Percentiles rank a stretch among this genome's conserved stretches.
Evolutionary conservation across 1,140 invertebrate genomes (phyloP).

Genomic region (Temnothorax curvispinosus): DNA sequence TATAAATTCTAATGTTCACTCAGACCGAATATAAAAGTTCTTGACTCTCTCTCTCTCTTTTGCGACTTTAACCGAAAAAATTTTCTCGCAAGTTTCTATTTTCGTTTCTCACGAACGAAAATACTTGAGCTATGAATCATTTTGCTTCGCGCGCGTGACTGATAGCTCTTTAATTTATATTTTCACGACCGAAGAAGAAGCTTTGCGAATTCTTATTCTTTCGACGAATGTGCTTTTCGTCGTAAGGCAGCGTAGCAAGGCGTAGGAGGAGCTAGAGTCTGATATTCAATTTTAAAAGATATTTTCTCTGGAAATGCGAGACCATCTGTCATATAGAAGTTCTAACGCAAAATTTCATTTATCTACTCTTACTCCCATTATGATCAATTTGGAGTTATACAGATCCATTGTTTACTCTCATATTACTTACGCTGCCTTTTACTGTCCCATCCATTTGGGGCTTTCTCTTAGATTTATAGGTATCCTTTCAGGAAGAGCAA

Average conservation of each 20-base stretch:
- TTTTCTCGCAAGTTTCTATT: slow-evolving; percentile 5
- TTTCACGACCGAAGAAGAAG: slow-evolving; percentile 15
- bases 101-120: background rate
- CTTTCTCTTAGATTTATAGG: slow-evolving; percentile 36
- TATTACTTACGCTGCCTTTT: slow-evolving; percentile 46
- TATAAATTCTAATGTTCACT: slow-evolving; percentile 50
- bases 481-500: slow-evolving; percentile 39
- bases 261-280: slow-evolving; percentile 24
- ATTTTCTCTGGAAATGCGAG: slow-evolving; percentile 47
- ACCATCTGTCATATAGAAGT: slow-evolving; percentile 53
- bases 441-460: slow-evolving; percentile 17
- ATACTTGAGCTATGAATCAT: too few relatives aligned
- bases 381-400: slow-evolving; percentile 53
- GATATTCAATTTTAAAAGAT: slow-evolving; percentile 59
- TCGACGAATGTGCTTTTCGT: slow-evolving; percentile 25
- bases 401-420: slow-evolving; percentile 48
- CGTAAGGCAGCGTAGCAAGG: slow-evolving; percentile 18
- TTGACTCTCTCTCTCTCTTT: background rate
- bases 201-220: slow-evolving; percentile 46
- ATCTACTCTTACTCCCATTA: slow-evolving; percentile 51
- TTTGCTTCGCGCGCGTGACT: background rate
- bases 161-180: slow-evolving; percentile 52
- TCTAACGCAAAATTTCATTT: slow-evolving; percentile 53
- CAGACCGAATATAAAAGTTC: slow-evolving; percentile 8
- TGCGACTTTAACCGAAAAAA: background rate